Percentiles rank a stretch among this genome's conserved stretches.
These are phyloP conservation scores for Hetaerina americana DNA, from an alignment of 1,140 invertebrate genomes.

Conservation along the genomic window DNA sequence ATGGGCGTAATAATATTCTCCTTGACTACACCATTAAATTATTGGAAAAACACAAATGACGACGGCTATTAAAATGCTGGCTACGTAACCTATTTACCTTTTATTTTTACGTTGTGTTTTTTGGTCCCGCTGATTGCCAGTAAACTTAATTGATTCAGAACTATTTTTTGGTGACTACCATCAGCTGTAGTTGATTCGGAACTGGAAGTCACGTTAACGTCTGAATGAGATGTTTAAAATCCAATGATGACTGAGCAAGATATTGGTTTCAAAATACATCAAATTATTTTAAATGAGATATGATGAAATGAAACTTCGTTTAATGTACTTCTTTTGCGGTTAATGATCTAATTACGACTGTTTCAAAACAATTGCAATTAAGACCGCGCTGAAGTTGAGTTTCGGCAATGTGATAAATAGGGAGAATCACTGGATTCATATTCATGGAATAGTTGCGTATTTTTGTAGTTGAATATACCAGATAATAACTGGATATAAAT, in stretches of 20 bases:
- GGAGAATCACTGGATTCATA: background rate
- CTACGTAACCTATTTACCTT: background rate
- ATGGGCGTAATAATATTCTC: slow-evolving; percentile 12
- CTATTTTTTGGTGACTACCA: background rate
- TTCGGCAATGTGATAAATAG: background rate
- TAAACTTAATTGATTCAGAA: background rate
- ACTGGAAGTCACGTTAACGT: background rate
- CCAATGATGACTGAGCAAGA: too few relatives aligned
- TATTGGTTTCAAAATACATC: too few relatives aligned
- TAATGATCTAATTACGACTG: background rate
- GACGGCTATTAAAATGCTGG: background rate
- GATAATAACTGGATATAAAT: background rate
- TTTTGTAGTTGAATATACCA: background rate
- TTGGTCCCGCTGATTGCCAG: background rate
- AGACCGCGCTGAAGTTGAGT: background rate
- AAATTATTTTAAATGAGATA: too few relatives aligned
- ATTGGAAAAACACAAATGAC: background rate
- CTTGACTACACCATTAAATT: background rate
- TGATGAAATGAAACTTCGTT: background rate
- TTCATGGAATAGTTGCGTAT: background rate
- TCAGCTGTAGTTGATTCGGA: background rate
- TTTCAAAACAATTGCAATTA: background rate
- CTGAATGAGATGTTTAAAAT: too few relatives aligned
- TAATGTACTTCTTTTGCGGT: background rate
- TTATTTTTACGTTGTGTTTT: background rate